Evolutionary conservation across 37 sponge, comb jelly and placozoan genomes (phyloP).

Genomic region (Diacarnus erythraeanus): DNA sequence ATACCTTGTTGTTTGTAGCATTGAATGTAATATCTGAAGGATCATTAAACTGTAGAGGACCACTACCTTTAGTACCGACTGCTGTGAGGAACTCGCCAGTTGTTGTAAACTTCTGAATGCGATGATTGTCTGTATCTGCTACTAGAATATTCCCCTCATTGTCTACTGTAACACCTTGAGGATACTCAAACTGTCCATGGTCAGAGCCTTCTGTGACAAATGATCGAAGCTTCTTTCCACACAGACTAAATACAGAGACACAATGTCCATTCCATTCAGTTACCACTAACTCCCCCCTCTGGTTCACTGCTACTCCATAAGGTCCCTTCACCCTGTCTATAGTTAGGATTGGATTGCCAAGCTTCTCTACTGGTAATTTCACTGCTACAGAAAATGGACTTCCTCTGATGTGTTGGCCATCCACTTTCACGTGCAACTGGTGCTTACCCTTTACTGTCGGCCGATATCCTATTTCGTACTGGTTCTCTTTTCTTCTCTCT

Average conservation of each 20-base stretch:
- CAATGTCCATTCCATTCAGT: neutral
- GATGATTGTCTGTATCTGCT: constrained; percentile 26
- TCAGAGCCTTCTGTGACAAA: constrained; percentile 10
- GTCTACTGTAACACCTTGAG: constrained; percentile 24
- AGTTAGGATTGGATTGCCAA: neutral
- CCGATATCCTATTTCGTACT: constrained; percentile 3
- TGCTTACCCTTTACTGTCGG: constrained; percentile 2
- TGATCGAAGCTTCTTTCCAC: constrained; percentile 6
- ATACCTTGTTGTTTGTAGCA: constrained; percentile 18
- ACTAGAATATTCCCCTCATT: constrained; percentile 16
- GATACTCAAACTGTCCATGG: constrained; percentile 1
- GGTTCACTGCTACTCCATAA: neutral
- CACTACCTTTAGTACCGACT: constrained; percentile 43
- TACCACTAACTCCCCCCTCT: neutral
- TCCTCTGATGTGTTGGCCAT: constrained; percentile 2
- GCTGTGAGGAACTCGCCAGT: constrained; percentile 35
- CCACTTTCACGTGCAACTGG: constrained; percentile 1
- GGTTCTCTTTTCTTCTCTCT: neutral
- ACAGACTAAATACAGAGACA: constrained; percentile 8
- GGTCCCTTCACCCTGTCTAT: constrained; percentile 1
- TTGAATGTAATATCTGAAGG: constrained; percentile 53
- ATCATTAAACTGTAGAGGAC: constrained; percentile 44
- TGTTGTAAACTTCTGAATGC: constrained; percentile 59
- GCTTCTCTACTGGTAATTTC: neutral
- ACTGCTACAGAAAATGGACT: constrained; percentile 9